Conservation (phyloP, 2,113 vertebrate species). For the Gnathonemus longibarbis region DNA sequence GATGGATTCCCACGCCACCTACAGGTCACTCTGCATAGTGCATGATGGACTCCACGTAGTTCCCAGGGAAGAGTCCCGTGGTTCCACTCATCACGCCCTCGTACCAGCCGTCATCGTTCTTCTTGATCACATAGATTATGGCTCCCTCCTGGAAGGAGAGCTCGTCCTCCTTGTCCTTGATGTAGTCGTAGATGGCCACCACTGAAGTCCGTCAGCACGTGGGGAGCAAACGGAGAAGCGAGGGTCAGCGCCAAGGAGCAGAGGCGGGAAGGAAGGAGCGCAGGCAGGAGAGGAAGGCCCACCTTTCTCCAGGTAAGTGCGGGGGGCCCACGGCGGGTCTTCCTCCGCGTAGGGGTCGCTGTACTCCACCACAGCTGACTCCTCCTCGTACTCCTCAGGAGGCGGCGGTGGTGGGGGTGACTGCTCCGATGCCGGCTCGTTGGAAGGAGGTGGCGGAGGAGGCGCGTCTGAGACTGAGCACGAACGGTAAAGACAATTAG, state of each 20-base stretch:
- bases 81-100: conserved; percentile 96
- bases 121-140: conserved; percentile 99
- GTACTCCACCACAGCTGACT: conserved; percentile 96
- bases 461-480: conserved; percentile 65
- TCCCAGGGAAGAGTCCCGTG: conserved; percentile 95
- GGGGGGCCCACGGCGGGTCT: conserved; percentile 94
- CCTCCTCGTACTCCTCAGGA: conserved; percentile 91
- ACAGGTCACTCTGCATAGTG: conserved; percentile 87
- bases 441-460: conserved; percentile 77
- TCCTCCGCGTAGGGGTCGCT: conserved; percentile 97
- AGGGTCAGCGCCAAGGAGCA: neutral
- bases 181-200: conserved; percentile 98
- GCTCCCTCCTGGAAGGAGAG: conserved; percentile 97
- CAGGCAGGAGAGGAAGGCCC: neutral
- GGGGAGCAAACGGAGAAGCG: neutral
- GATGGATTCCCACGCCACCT: conserved; percentile 5
- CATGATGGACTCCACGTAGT: conserved; percentile 99
- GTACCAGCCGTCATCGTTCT: conserved; percentile 97
- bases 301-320: conserved; percentile 87
- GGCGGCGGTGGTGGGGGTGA: conserved; percentile 82
- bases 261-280: neutral
- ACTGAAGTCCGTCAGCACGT: conserved; percentile 52
- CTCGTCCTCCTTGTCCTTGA: conserved; percentile 93
- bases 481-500: neutral
- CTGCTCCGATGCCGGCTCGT: conserved; percentile 80